phyloP scores from a whole-genome alignment of 2,797 vertebrate species.

The Myiothlypis coronata region DNA sequence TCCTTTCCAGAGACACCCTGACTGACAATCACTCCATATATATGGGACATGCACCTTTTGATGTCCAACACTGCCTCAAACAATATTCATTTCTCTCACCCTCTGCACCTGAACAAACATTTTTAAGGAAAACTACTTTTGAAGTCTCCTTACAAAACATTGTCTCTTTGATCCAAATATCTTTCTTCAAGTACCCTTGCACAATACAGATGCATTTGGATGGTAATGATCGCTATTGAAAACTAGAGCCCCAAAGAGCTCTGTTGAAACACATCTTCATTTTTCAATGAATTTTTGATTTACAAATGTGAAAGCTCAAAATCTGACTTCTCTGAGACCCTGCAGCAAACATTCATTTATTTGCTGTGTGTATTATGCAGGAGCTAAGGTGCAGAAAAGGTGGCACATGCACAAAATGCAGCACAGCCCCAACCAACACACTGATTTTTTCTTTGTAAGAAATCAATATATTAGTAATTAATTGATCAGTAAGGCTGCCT shows the following conservation, averaged over 20 bases:
- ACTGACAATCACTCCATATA: neutral
- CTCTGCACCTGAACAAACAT: conserved; percentile 60
- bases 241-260: neutral
- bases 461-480: neutral
- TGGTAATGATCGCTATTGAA: neutral
- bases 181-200: neutral
- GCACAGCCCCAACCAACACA: rapidly evolving
- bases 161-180: conserved; percentile 36
- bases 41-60: conserved; percentile 3
- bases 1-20: neutral
- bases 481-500: neutral
- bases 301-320: neutral
- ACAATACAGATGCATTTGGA: neutral
- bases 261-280: neutral
- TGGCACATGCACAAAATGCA: neutral
- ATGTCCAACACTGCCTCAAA: conserved; percentile 25
- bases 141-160: neutral
- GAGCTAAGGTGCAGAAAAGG: neutral
- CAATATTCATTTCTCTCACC: conserved; percentile 9
- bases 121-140: conserved; percentile 5
- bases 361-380: neutral
- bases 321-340: neutral
- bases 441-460: neutral
- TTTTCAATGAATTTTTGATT: neutral
- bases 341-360: neutral